Evolutionary conservation across 2,888 invertebrate species (phyloP), one percentile per base, ranked within the genome.

Genomic region (Platycheirus albimanus): DNA sequence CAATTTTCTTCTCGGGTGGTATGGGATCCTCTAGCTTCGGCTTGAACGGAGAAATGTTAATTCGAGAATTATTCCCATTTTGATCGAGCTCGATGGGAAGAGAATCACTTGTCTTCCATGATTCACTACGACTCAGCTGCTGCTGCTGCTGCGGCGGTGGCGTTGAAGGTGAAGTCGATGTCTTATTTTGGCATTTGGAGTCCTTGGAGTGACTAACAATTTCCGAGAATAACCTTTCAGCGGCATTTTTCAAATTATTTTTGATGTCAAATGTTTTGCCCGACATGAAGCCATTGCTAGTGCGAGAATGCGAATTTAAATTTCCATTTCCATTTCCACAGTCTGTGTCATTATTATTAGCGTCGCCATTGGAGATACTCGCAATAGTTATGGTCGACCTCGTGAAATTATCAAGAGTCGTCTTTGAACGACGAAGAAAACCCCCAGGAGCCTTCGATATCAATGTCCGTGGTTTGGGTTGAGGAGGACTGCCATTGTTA

Each of bases 201-300:
- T 77, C 76, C 78, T 88, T 89, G 56, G 90, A 88, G 74, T 90
- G 90, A 85, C 88, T 90, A 33, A 90, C 88, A 70, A 89, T 89
- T 86, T 90, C 90, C 10, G 91, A 90, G 80, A 91, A 91, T 45
- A 90, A 85, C 58, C 90, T 88, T 85, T 90, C 90, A 2, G 90
- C 91, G 52, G 89, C 90, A 85, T 90, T 91, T 76, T 89, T 91
- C 0, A 90, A 75, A 86, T 90, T 90, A 70, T 90, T 90, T 85
- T 90, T 90, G 2, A 90, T 86, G 85, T 90, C 90, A 15, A 89
- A 88, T 0, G 89, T 90, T 36, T 89, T 89, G 8, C 88, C 88
- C 11, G 87, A 85, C 17, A 89, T 85, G 49, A 86, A 88, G 56
- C 88, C 85, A 33, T 63, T 77, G 19, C 54, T 72, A 19, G 45